Base-by-base conservation (phyloP, 2,797 vertebrate genomes). In the Crocodylus rhombifer region DNA sequence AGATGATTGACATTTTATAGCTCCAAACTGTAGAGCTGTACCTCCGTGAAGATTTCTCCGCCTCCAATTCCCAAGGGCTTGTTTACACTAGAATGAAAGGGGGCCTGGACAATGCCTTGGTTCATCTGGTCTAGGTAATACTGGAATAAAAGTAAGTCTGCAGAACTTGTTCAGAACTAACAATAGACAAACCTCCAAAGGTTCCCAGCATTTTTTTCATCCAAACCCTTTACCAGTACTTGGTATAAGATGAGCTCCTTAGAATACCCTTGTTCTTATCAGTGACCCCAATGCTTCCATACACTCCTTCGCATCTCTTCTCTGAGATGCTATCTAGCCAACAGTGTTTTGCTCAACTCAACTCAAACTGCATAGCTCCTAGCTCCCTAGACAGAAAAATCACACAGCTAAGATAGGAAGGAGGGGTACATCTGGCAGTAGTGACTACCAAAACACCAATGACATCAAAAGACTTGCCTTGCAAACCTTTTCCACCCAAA, bases 401-500 rank as follows among this genome's bases (percentile, higher is more conserved):
- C 18, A 18, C 12, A 10, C 4, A n/a, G 18, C 17, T 33, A 18
- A 33, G 65, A 13, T 7, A 93, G 92, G 80, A 91, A 89, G 81
- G 64, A 89, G 79, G 79, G 56, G 89, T 93, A 84, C 83, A 91
- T 89, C 84, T 79, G 93, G 94, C 90, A 93, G 18, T 74, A 77
- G 83, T 92, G 84, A 96, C 95, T 95, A 95, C 83, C 75, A 91
- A 77, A 77, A 95, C 96, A 91, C 91, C 95, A 51, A 51, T 93
- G 93, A 88, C 79, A 63, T 88, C 92, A 9, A 51, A 51, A 93
- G 93, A 95, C 71, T 91, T 92, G 87, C 69, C 82, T 11, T 3
- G 84, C 95, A 96, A 93, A 95, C 94, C 89, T 95, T 95, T 96
- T 92, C 42, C 42, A 51, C 94, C 96, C 92, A 96, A 90, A 76